These are phyloP conservation scores for Tachina lurida DNA, from an alignment of 2,888 invertebrate species.

Conservation along the genomic window DNA sequence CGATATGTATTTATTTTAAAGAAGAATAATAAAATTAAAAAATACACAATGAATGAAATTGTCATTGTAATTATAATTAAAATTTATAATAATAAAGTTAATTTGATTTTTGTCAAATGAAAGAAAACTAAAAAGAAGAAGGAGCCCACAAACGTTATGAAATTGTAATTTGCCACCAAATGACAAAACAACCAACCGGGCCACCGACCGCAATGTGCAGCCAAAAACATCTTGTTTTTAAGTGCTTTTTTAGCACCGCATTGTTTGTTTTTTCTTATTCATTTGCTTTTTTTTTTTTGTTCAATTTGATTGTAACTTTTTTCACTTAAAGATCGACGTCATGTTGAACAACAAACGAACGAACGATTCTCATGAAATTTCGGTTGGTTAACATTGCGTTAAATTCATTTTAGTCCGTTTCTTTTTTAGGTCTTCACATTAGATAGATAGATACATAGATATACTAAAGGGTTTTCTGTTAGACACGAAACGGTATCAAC, in stretches of 20 bases:
- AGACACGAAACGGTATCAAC: no score
- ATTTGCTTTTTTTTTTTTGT: background rate
- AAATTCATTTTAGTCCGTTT: conserved; percentile 41
- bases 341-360: conserved; percentile 22
- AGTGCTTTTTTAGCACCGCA: conserved; percentile 14
- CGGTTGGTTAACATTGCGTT: conserved; percentile 66
- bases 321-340: conserved; percentile 40
- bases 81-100: conserved; percentile 57
- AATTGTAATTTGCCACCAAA: conserved; percentile 56
- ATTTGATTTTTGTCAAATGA: conserved; percentile 61
- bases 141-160: conserved; percentile 38
- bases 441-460: background rate
- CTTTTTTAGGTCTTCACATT: background rate
- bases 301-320: conserved; percentile 29
- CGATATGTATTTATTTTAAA: background rate
- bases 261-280: background rate
- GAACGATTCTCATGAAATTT: conserved; percentile 13
- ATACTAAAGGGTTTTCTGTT: no score
- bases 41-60: conserved; percentile 37
- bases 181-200: conserved; percentile 1
- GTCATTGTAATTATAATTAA: conserved; percentile 44
- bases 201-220: conserved; percentile 58
- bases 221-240: conserved; percentile 32
- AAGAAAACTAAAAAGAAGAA: conserved; percentile 21
- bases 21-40: background rate